Base-by-base conservation (phyloP, 2,888 invertebrate genomes). In the Frankliniella fusca region DNA sequence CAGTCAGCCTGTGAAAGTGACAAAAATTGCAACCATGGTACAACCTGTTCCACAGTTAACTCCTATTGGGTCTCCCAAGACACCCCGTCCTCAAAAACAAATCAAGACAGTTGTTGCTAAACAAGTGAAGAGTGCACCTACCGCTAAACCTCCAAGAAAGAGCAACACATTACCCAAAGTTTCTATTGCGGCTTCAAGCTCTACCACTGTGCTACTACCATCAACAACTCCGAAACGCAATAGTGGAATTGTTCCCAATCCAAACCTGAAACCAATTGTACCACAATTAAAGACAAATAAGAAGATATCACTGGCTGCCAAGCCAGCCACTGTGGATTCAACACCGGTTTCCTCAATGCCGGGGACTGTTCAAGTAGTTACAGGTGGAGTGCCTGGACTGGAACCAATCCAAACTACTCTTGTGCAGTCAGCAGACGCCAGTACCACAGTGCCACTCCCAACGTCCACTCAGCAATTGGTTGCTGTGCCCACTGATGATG, bases 361-460 rank as follows among this genome's bases (percentile, higher is more conserved):
- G 12, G 70, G 70, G 27, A 23, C 23, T 27, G 70, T 27, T 2
- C 70, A 76, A 27, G 70, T 76, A 27, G 70, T 76, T 9, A 27
- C 70, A 27, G 27, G 70, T 9, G 7, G 23, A 9, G 27, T 76
- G 10, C 27, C 70, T 76, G 70, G 70, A 12, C 70, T 76, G 0
- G 70, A 76, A 27, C 70, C 23, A 76, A 76, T 76, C 12, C 70
- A 76, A 27, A 76, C 70, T 27, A 76, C 18, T 54, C 54, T 76
- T 27, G 27, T 76, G 27, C 27, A 23, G 27, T 76, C 70, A 9
- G 83, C 82, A 48, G 80, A 80, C 65, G 50, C 83, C 0, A 82
- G 83, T 76, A 70, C 49, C 65, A 80, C 81, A 1, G 38, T 83
- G 65, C 48, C 81, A 12, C 70, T 76, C 0, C 27, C 70, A 12